phyloP scores from a whole-genome alignment of 2,797 vertebrate species.

The Tarsius wallacei region DNA sequence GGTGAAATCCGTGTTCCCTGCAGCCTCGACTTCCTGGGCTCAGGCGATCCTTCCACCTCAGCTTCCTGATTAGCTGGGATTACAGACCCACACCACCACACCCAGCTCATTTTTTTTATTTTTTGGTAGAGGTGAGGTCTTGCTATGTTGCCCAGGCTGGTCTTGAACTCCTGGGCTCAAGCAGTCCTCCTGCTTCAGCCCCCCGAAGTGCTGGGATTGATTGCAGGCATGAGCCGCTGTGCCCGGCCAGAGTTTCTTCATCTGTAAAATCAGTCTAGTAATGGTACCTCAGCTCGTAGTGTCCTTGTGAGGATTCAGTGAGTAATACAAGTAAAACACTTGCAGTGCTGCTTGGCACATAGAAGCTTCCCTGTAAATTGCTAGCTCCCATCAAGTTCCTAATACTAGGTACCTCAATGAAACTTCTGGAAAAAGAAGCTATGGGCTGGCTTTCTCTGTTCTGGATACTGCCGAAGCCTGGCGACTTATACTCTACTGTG shows the following conservation, averaged over 20 bases:
- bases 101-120: too few species aligned
- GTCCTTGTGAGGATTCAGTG: background rate
- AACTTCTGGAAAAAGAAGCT: background rate
- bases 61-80: too few species aligned
- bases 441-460: background rate
- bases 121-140: too few species aligned
- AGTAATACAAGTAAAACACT: background rate
- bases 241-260: background rate
- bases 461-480: background rate
- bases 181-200: too few species aligned
- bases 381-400: background rate
- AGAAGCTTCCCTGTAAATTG: background rate
- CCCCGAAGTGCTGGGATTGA: too few species aligned
- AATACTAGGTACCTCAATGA: background rate
- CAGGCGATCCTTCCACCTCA: too few species aligned
- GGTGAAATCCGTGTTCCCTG: too few species aligned
- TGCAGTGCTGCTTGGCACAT: background rate
- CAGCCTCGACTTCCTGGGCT: too few species aligned
- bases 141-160: too few species aligned
- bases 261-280: background rate
- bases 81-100: too few species aligned
- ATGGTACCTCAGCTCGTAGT: background rate
- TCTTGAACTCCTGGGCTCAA: too few species aligned
- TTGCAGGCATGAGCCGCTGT: too few species aligned
- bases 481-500: background rate